Percentiles rank a stretch among this genome's conserved stretches.
These are phyloP conservation scores for Agraylea sexmaculata DNA, from an alignment of 1,140 invertebrate species.

Conservation along the genomic window DNA sequence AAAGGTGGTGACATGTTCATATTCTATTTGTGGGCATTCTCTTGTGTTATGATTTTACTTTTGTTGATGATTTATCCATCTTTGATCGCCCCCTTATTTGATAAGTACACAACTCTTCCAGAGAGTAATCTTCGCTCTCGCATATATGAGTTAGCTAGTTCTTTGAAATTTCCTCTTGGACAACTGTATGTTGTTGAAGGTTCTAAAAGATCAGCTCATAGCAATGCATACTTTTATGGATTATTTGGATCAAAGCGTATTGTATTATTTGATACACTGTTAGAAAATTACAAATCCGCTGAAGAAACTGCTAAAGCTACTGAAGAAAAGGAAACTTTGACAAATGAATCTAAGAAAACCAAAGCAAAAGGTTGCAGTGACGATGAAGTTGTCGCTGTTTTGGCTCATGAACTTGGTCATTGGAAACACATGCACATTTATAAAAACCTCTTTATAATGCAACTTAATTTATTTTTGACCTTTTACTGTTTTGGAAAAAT, in stretches of 20 bases:
- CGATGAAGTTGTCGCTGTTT: conserved; percentile 88
- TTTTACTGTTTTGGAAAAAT: conserved; percentile 81
- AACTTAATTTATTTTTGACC: conserved; percentile 62
- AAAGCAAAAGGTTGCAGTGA: conserved; percentile 69
- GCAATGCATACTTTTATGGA: conserved; percentile 98
- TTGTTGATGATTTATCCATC: conserved; percentile 91
- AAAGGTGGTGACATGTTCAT: conserved; percentile 87
- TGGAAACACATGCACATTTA: conserved; percentile 90
- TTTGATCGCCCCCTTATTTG: conserved; percentile 95
- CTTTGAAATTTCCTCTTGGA: conserved; percentile 84
- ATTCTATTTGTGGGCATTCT: conserved; percentile 88
- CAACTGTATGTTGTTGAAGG: conserved; percentile 97
- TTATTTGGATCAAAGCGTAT: conserved; percentile 96
- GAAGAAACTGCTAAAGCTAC: conserved; percentile 25
- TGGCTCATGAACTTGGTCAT: conserved; percentile 95
- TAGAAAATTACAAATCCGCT: conserved; percentile 57
- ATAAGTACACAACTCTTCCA: conserved; percentile 93
- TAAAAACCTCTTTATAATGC: conserved; percentile 76
- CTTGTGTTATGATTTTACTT: conserved; percentile 63
- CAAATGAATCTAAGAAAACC: conserved; percentile 15
- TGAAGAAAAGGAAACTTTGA: conserved; percentile 26
- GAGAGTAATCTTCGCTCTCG: conserved; percentile 75
- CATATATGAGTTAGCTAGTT: conserved; percentile 83
- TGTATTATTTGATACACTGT: conserved; percentile 94
- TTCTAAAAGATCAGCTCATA: conserved; percentile 90